A percentile compares a stretch with the other conserved stretches of the same genome.
Conservation (phyloP, 2,797 vertebrate genomes). For the Falco naumanni region DNA sequence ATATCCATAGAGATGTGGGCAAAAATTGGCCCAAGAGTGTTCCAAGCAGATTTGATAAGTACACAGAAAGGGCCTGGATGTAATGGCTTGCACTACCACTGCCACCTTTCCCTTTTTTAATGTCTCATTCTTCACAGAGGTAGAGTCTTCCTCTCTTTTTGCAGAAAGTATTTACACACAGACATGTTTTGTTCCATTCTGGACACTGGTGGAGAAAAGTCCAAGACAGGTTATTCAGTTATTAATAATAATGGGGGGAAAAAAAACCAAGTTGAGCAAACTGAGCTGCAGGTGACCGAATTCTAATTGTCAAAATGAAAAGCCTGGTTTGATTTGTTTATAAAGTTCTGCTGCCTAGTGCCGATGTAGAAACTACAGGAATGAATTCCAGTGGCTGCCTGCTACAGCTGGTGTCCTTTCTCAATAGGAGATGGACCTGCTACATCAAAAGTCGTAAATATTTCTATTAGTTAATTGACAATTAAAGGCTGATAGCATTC, state of each 20-base stretch:
- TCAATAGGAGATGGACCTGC: not conserved
- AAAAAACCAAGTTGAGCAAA: not conserved
- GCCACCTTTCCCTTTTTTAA: not conserved
- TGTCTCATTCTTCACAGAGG: not conserved
- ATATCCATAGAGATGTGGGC: not conserved
- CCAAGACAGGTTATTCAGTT: not conserved
- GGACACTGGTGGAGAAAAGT: not conserved
- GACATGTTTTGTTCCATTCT: not conserved
- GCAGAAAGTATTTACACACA: not conserved
- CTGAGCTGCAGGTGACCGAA: not conserved
- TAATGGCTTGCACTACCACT: not conserved
- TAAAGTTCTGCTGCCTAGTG: not conserved
- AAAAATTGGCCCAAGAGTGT: not conserved
- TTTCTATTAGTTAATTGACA: not conserved
- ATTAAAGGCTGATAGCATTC: not conserved
- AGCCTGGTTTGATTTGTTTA: not conserved
- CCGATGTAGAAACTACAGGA: not conserved
- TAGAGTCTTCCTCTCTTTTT: not conserved
- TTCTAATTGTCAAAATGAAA: not conserved
- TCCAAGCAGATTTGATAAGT: not conserved
- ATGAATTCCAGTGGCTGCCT: not conserved
- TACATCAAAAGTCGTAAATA: not conserved
- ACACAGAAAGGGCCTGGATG: not conserved
- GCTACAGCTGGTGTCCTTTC: not conserved
- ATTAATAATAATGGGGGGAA: not conserved